These are phyloP conservation scores for Palaemon carinicauda DNA, from an alignment of 1,140 invertebrate species.

Conservation along the genomic window DNA sequence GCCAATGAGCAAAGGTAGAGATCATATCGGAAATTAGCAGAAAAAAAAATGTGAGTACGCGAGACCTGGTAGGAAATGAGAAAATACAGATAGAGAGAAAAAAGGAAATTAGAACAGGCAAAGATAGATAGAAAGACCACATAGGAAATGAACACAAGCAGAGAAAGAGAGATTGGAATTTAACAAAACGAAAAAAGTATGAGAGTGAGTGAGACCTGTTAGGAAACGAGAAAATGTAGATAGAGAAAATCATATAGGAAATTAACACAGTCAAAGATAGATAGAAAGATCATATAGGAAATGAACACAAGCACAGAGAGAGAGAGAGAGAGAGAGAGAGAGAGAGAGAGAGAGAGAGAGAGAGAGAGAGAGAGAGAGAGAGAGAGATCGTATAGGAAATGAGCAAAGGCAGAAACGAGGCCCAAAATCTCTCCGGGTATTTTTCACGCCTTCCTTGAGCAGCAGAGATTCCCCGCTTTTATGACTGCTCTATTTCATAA, in stretches of 20 bases:
- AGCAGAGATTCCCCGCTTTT: conserved; percentile 43
- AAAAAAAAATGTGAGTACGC: too few relatives aligned
- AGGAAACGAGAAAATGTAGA: too few relatives aligned
- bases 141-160: too few relatives aligned
- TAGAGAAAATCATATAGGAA: too few relatives aligned
- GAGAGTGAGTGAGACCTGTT: too few relatives aligned
- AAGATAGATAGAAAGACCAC: too few relatives aligned
- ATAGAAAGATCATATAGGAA: background rate
- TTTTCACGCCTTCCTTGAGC: conserved; percentile 20
- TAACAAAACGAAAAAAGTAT: too few relatives aligned
- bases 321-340: background rate
- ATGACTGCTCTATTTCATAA: conserved; percentile 52
- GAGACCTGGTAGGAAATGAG: too few relatives aligned
- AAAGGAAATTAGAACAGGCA: too few relatives aligned
- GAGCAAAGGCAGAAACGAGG: background rate
- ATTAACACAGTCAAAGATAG: background rate
- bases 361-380: background rate
- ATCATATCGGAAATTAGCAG: too few relatives aligned
- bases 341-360: background rate
- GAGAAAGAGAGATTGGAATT: too few relatives aligned
- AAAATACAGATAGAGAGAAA: too few relatives aligned
- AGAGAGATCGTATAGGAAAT: background rate
- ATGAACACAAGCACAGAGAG: background rate
- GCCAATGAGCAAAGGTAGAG: background rate
- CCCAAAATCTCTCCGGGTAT: background rate